Evolutionary conservation across 1,140 invertebrate species (phyloP).

Genomic region (Philopotamus ludificatus): DNA sequence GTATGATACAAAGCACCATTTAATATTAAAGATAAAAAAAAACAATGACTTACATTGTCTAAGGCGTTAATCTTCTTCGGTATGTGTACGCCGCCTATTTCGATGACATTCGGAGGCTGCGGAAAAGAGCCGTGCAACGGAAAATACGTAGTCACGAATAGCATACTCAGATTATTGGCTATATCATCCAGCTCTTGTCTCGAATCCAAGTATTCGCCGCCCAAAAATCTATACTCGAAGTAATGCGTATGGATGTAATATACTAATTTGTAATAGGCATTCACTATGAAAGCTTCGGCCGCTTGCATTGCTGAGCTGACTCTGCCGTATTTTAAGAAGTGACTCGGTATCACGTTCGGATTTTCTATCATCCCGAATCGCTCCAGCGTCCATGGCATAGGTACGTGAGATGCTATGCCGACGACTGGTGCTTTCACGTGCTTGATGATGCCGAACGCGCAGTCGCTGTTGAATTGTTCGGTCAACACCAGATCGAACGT

Average conservation of each 20-base stretch:
- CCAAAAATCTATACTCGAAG: conserved; percentile 36
- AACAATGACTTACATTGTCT: too few species aligned
- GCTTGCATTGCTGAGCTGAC: conserved; percentile 54
- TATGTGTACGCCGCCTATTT: conserved; percentile 61
- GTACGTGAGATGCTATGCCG: conserved; percentile 53
- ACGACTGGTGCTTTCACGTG: conserved; percentile 62
- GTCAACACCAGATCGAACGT: conserved; percentile 65
- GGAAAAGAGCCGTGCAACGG: conserved; percentile 54
- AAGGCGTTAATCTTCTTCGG: too few species aligned
- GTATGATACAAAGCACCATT: too few species aligned
- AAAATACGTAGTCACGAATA: conserved; percentile 60
- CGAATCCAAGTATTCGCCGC: conserved; percentile 25
- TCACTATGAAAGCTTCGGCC: conserved; percentile 48
- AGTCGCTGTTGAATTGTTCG: conserved; percentile 67
- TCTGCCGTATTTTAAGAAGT: conserved; percentile 53
- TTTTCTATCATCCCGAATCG: conserved; percentile 57
- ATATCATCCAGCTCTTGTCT: conserved; percentile 46
- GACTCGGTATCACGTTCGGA: conserved; percentile 55
- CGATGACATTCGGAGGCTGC: conserved; percentile 53
- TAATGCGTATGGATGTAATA: conserved; percentile 37
- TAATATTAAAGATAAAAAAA: too few species aligned
- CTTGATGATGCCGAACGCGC: conserved; percentile 60
- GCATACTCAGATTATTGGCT: conserved; percentile 54
- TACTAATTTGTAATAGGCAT: conserved; percentile 39
- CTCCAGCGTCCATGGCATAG: conserved; percentile 58